phyloP scores from a whole-genome alignment of 53 echinoderm and acorn worm genomes.

The Pentamera pediparva region DNA sequence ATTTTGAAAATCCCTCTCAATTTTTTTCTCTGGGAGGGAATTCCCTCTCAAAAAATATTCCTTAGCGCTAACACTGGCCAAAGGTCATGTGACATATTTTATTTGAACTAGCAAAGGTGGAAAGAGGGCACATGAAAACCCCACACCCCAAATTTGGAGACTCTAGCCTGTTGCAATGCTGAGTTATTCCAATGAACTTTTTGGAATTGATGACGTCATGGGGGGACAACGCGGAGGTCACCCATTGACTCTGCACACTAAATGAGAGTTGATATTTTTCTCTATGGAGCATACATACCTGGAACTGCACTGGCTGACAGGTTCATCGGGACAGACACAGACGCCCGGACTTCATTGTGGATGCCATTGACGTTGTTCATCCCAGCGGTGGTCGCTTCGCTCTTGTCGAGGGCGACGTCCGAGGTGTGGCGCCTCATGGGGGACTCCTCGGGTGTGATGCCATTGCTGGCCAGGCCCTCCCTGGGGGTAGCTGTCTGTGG shows the following conservation, averaged over 20 bases:
- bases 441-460: conserved; percentile 26
- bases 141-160: background rate
- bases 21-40: too few relatives aligned
- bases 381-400: background rate
- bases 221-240: too few relatives aligned
- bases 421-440: conserved; percentile 28
- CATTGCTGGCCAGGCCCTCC: conserved; percentile 37
- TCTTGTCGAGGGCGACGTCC: conserved; percentile 10
- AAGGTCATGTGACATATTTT: too few relatives aligned
- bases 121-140: background rate
- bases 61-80: background rate
- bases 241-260: too few relatives aligned
- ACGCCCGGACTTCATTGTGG: conserved; percentile 23
- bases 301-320: conserved; percentile 24
- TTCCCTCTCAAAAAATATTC: background rate
- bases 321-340: conserved; percentile 24
- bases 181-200: too few relatives aligned
- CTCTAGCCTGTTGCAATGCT: too few relatives aligned
- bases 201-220: too few relatives aligned
- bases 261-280: too few relatives aligned
- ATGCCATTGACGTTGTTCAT: background rate
- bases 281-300: background rate
- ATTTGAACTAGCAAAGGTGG: too few relatives aligned
- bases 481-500: conserved; percentile 21
- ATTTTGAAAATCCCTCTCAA: background rate